Evolutionary conservation across 2,888 invertebrate species (phyloP).

Genomic region (Rotaria magnacalcarata): DNA sequence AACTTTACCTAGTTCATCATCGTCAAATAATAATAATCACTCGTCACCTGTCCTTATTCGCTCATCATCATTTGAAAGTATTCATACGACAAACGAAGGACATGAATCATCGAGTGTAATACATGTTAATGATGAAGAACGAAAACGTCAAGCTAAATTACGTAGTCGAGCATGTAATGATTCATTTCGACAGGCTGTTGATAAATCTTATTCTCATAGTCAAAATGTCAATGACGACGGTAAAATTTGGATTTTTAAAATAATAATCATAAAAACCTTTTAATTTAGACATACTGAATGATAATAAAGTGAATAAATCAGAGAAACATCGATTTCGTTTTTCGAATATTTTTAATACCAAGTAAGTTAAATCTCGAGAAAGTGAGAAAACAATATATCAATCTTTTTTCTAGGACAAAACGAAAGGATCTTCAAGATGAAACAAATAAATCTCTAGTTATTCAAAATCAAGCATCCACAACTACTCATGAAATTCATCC

Average conservation of each 20-base stretch:
- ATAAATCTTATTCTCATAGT: conserved; percentile 4
- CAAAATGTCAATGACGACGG: not conserved
- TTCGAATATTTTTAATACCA: not conserved
- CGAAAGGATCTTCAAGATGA: too few species aligned
- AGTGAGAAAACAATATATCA: too few species aligned
- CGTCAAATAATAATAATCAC: too few species aligned
- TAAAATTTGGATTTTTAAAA: not conserved
- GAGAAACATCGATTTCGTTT: conserved; percentile 6
- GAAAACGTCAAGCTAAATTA: not conserved
- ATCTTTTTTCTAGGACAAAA: too few species aligned
- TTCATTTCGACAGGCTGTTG: not conserved
- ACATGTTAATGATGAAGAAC: not conserved
- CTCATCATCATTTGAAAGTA: not conserved
- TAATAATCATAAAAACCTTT: not conserved
- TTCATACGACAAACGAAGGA: not conserved
- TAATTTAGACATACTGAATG: not conserved
- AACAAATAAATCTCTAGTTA: too few species aligned
- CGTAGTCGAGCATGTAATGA: conserved; percentile 10
- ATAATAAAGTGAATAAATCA: not conserved
- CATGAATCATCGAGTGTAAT: not conserved
- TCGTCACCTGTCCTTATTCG: too few species aligned
- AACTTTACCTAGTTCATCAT: too few species aligned
- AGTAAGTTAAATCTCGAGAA: too few species aligned
- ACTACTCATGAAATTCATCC: not conserved
- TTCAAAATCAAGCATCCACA: not conserved